phyloP scores from a whole-genome alignment of 2,888 invertebrate genomes.

The Clivina fossor region DNA sequence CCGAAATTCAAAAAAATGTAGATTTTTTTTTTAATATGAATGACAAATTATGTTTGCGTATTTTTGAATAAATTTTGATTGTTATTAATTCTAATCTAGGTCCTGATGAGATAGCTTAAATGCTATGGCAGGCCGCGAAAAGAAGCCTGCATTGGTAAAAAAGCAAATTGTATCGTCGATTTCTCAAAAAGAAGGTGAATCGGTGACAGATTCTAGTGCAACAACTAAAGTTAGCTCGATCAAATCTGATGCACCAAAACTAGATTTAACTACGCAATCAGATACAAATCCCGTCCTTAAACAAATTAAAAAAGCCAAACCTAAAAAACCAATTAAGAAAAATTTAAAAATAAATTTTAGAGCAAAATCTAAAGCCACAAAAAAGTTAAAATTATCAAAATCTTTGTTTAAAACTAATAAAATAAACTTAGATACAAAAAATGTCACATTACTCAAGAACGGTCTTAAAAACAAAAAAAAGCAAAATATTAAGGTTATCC shows the following conservation, averaged over 20 bases:
- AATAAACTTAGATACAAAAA: slow-evolving; percentile 45
- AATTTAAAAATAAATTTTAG: slow-evolving; percentile 46
- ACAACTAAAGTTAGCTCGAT: slow-evolving; percentile 39
- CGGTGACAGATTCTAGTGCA: slow-evolving; percentile 41
- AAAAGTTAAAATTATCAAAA: slow-evolving; percentile 45
- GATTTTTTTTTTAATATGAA: too few relatives aligned
- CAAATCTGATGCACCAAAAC: slow-evolving; percentile 40
- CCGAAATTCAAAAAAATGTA: too few relatives aligned
- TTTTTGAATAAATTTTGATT: slow-evolving; percentile 15
- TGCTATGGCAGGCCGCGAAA: slow-evolving; percentile 55
- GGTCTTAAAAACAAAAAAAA: slow-evolving; percentile 44
- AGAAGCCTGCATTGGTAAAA: slow-evolving; percentile 49
- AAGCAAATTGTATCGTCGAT: slow-evolving; percentile 48
- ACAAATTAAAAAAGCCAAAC: slow-evolving; percentile 26
- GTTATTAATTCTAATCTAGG: slow-evolving; percentile 33
- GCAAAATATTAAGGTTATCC: slow-evolving; percentile 41
- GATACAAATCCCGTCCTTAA: slow-evolving; percentile 20
- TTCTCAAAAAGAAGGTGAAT: slow-evolving; percentile 45
- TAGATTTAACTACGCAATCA: slow-evolving; percentile 37
- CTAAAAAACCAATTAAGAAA: slow-evolving; percentile 34
- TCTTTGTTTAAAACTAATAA: slow-evolving; percentile 46
- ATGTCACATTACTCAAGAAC: slow-evolving; percentile 48
- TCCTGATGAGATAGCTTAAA: slow-evolving; percentile 42
- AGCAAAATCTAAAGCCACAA: slow-evolving; percentile 43
- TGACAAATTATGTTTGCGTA: background rate